Conservation (phyloP, 2,888 invertebrate species). For the Bedellia somnulentella region DNA sequence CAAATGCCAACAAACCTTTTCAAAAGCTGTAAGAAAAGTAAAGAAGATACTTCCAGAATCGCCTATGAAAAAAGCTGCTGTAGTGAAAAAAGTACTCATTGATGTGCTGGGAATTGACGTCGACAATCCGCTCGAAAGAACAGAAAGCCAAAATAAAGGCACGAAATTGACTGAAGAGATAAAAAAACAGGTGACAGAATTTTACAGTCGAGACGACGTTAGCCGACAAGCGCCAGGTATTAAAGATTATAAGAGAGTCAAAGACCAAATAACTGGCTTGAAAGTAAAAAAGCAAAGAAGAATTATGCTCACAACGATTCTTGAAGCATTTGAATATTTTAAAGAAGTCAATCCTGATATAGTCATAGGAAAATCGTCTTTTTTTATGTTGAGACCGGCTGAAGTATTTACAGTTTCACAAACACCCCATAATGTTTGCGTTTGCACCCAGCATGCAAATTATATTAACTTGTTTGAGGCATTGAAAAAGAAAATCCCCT, state of each 20-base stretch:
- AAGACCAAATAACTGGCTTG: not conserved
- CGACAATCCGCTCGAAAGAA: too few species aligned
- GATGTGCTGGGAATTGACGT: conserved; percentile 2
- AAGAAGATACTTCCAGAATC: conserved; percentile 4
- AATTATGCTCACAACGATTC: conserved; percentile 4
- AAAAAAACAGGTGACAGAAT: conserved; percentile 2
- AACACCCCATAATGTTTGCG: conserved; percentile 5
- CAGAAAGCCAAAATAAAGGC: too few species aligned
- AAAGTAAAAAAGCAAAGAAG: conserved; percentile 5
- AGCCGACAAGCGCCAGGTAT: conserved; percentile 1
- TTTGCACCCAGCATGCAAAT: conserved; percentile 5
- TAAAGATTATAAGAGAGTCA: not conserved
- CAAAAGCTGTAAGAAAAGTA: conserved; percentile 1
- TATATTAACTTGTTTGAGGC: conserved; percentile 1
- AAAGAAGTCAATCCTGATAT: conserved; percentile 4
- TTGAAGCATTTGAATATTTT: conserved; percentile 3
- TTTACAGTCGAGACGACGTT: conserved; percentile 2
- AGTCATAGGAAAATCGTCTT: not conserved
- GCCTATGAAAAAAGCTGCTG: conserved; percentile 3
- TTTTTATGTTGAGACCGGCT: not conserved
- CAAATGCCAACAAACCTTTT: conserved; percentile 4
- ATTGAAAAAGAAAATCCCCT: not conserved
- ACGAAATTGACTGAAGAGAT: not conserved
- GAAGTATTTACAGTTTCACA: conserved; percentile 3
- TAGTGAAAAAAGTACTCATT: conserved; percentile 2